These are phyloP conservation scores for Tenualosa ilisha DNA, from an alignment of 2,797 vertebrate genomes.

Conservation along the genomic window DNA sequence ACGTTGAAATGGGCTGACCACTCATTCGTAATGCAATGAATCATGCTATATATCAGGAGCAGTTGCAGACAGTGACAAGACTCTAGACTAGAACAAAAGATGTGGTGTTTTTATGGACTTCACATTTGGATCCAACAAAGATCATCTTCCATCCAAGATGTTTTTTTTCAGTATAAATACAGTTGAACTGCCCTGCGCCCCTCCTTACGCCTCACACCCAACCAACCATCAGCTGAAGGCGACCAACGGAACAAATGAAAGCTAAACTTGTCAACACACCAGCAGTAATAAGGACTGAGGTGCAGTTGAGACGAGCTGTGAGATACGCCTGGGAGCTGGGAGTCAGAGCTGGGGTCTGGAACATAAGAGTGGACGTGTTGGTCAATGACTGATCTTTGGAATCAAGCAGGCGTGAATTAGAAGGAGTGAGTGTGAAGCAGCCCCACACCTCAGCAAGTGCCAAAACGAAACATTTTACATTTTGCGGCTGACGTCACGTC, in stretches of 20 bases:
- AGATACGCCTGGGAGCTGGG: background rate
- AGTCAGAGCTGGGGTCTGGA: background rate
- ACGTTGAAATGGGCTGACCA: background rate
- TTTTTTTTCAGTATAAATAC: background rate
- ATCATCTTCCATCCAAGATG: background rate
- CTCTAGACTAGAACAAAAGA: background rate
- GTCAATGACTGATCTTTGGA: background rate
- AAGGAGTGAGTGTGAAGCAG: background rate
- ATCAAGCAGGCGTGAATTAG: background rate
- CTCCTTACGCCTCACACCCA: background rate
- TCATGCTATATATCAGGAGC: background rate
- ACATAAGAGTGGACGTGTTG: background rate
- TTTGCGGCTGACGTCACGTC: conserved; percentile 7
- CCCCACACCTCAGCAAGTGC: background rate
- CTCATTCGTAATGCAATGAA: background rate
- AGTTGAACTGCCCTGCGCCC: background rate
- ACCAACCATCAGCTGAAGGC: background rate
- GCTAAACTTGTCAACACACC: background rate
- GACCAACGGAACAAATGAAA: background rate
- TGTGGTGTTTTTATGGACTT: background rate
- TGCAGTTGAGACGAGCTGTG: background rate
- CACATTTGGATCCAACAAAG: background rate
- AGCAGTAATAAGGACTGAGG: background rate
- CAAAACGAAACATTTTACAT: conserved; percentile 15
- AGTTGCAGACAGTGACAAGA: background rate